These are phyloP conservation scores for Diloba caeruleocephala DNA, from an alignment of 2,888 invertebrate species.

Conservation along the genomic window DNA sequence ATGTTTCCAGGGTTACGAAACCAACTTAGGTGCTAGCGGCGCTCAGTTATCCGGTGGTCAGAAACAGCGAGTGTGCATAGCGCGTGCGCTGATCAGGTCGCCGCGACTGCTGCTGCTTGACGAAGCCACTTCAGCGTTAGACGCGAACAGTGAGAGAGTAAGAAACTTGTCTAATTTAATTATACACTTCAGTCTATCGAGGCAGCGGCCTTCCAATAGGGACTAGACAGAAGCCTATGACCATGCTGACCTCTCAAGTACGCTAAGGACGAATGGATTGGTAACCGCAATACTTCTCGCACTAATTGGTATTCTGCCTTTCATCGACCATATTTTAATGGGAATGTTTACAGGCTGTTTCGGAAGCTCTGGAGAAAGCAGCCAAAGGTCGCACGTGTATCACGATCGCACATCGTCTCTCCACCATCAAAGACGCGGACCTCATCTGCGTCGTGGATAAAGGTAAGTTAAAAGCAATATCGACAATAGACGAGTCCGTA, in stretches of 20 bases:
- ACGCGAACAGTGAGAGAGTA: constrained; percentile 91
- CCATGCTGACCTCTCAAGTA: no score
- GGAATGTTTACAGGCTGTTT: constrained; percentile 90
- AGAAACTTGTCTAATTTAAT: constrained; percentile 8
- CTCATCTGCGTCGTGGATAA: constrained; percentile 95
- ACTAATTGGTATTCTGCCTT: no score
- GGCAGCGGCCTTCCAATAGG: no score
- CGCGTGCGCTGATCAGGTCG: constrained; percentile 91
- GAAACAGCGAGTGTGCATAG: constrained; percentile 93
- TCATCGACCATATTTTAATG: no score
- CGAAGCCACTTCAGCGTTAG: constrained; percentile 91
- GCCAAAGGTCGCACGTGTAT: constrained; percentile 94
- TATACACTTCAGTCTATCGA: no score
- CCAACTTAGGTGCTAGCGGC: constrained; percentile 91
- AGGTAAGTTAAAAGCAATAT: constrained; percentile 78
- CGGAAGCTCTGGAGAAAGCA: constrained; percentile 95
- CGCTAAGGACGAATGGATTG: no score
- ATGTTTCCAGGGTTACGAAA: constrained; percentile 90
- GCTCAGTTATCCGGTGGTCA: constrained; percentile 92
- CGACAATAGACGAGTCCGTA: no score
- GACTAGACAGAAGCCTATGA: no score
- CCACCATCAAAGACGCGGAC: constrained; percentile 95
- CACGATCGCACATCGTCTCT: constrained; percentile 95
- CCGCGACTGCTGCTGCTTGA: constrained; percentile 91
- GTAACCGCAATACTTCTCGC: no score